Base-by-base conservation (phyloP, 2,797 vertebrate genomes). In the Betta splendens region DNA sequence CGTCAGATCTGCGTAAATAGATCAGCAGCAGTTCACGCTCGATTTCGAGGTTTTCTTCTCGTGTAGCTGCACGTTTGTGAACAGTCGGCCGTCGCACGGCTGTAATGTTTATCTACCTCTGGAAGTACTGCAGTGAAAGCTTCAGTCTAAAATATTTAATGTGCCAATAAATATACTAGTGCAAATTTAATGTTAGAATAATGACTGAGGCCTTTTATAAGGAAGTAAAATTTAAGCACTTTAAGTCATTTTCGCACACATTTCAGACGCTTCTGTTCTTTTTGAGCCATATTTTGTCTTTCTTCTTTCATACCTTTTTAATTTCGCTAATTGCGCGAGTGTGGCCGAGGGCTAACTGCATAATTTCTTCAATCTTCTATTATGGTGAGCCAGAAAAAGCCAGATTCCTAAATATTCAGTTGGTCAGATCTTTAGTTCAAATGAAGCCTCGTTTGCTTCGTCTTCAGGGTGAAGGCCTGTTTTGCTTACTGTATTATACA, bases 361-460 rank as follows among this genome's bases (percentile, higher is more conserved):
- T 55, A 63, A 64, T 55, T 43, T 43, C 9, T 44, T 32, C 53
- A 33, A 23, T 44, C 32, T 43, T 17, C 40, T 47, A 22, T 39
- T 58, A 18, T 23, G 53, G 74, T 38, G 67, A 75, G 55, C 16
- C 50, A 56, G 39, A 77, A 64, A 49, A 51, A 17, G 28, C 22
- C 18, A 38, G 48, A 38, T 33, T 3, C 3, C 53, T 20, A 40
- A 38, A 36, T 15, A 26, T 31, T 33, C 2, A 39, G 3, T 7
- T 40, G 23, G 57, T 64, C 15, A 51, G 52, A 21, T 12, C 7
- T 55, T 9, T 9, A 29, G 20, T 43, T 35, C 7, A 3, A 35
- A 9, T n/a, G 16, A 8, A 3, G 33, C 12, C 8, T 51, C 5
- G 15, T 40, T 18, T 2, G 18, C 23, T 21, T 23, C 35, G 12